Percentiles rank a stretch among this genome's conserved stretches.
Conservation (phyloP, 2,113 vertebrate genomes). For the Vireo altiloquus region DNA sequence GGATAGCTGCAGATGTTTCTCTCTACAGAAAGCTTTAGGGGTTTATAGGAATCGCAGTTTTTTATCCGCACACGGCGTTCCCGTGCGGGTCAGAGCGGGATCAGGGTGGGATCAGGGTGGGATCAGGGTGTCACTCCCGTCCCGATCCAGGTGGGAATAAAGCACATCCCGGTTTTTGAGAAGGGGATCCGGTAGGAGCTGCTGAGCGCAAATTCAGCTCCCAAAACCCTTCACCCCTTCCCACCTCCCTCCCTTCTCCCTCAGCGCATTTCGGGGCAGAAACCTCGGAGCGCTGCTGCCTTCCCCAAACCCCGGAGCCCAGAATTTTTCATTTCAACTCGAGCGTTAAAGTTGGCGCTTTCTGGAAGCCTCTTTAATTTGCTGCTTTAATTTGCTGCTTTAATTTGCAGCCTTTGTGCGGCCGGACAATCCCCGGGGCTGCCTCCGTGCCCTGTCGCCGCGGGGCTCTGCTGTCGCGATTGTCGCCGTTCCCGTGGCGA, state of each 20-base stretch:
- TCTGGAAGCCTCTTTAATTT: not conserved
- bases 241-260: not conserved
- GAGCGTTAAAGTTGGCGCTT: not conserved
- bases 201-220: not conserved
- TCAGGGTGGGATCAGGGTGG: accelerated
- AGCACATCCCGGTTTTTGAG: accelerated
- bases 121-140: accelerated
- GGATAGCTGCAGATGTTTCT: accelerated
- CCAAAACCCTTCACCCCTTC: not conserved
- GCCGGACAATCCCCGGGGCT: not conserved
- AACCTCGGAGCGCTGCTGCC: not conserved
- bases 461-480: not conserved
- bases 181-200: not conserved
- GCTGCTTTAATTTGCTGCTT: not conserved
- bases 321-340: not conserved
- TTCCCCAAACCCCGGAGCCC: not conserved
- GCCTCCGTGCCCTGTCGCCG: not conserved
- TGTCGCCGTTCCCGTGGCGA: not conserved
- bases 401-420: not conserved
- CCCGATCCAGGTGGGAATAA: accelerated
- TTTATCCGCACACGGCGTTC: not conserved
- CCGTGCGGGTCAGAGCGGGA: accelerated
- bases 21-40: accelerated
- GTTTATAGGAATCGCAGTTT: accelerated
- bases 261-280: accelerated